These are phyloP conservation scores for Eidolon helvum DNA, from an alignment of 2,113 vertebrate species.

Conservation along the genomic window DNA sequence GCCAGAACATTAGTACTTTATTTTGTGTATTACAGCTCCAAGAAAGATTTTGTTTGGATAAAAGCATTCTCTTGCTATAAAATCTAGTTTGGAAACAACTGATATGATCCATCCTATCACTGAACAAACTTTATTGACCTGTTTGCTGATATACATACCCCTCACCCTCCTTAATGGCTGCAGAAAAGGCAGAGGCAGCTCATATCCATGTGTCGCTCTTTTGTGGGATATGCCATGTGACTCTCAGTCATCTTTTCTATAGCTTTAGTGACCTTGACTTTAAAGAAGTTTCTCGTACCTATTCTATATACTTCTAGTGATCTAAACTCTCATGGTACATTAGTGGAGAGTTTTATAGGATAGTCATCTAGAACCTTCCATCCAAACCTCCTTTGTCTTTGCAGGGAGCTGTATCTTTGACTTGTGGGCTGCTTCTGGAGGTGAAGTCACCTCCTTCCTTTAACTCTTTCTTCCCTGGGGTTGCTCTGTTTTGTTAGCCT, in stretches of 20 bases:
- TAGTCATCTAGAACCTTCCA: neutral
- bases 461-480: neutral
- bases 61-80: neutral
- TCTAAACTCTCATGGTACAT: neutral
- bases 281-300: neutral
- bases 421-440: neutral
- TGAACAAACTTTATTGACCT: neutral
- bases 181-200: neutral
- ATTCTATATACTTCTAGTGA: neutral
- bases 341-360: neutral
- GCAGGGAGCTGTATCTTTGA: neutral
- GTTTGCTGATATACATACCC: rapidly evolving
- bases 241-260: neutral
- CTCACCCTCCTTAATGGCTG: rapidly evolving
- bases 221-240: rapidly evolving
- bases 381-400: neutral
- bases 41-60: neutral
- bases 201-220: rapidly evolving
- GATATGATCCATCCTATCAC: neutral
- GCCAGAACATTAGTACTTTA: neutral
- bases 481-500: neutral
- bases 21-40: neutral
- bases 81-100: neutral
- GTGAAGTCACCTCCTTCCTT: neutral
- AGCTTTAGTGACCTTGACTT: neutral